Base-by-base conservation (phyloP, 92 coral and sea anemone genomes). In the Palythoa caribaeorum region DNA sequence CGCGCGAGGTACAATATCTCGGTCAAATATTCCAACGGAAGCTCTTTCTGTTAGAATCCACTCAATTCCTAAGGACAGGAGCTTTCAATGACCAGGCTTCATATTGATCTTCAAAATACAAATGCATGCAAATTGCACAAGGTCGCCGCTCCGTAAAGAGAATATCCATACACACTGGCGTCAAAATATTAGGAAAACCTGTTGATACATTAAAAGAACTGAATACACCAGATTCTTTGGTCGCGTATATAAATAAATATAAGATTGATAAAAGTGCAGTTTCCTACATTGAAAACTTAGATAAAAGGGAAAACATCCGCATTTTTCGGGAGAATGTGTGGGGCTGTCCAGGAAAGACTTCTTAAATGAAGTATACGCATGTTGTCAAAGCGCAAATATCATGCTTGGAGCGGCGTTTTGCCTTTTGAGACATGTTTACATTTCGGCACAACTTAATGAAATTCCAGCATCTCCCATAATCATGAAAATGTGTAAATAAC, bases 21-120 rank as follows among this genome's bases (percentile, higher is more conserved):
- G 75, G 75, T 70, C 75, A 70, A 70, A 70, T 70, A 70, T 70
- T 70, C 3, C 6, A 36, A 2, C 83, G 83, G 83, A 77, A 54
- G 21, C 83, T 28, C 19, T 9, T 53, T 6, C 48, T 77, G 66
- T 77, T 77, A 36, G 63, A 16, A 53, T 65, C 83, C 63, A 53
- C 28, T 77, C 47, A 53, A 17, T 77, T 21, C 69, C 15, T 20
- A 77, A 77, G 83, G 44, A 77, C 51, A n/a, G 38, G 15, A 21
- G 60, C 38, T 52, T 76, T 76, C 62, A 50, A 76, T 39, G 63
- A 76, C 14, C 69, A 77, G 28, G 2, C 47, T 52, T 52, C 48
- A 77, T 77, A 77, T 77, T 77, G 83, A 47, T 54, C n/a, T 1
- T 15, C 48, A 14, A 77, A 77, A 52, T 4, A 54, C 40, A 35